phyloP scores from a whole-genome alignment of 2,797 vertebrate genomes.

The Ptychadena robeensis region DNA sequence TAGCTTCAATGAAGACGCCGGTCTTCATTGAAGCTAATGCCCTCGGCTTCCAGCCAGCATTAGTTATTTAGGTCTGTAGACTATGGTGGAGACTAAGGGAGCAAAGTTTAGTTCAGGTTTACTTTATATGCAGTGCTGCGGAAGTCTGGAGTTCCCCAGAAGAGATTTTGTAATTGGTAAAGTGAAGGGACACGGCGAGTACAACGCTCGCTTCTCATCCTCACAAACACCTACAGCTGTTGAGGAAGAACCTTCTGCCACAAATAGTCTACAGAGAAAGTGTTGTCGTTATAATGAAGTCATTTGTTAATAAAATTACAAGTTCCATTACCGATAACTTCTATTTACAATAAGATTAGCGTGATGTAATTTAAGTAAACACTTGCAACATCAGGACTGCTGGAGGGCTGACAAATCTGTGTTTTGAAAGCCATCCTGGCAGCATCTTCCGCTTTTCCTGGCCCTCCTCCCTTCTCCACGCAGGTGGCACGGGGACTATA shows the following conservation, averaged over 20 bases:
- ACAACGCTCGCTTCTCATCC: no score
- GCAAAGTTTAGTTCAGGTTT: no score
- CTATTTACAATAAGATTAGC: background rate
- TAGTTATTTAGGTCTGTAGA: no score
- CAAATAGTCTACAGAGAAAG: background rate
- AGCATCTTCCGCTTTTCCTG: background rate
- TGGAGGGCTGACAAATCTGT: background rate
- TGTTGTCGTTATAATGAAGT: background rate
- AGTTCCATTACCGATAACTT: background rate
- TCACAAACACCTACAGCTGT: background rate
- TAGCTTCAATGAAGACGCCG: no score
- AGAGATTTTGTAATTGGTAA: no score
- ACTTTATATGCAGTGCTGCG: no score
- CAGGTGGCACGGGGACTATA: constrained; percentile 39
- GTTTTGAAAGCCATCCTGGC: background rate
- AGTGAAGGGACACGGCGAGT: no score
- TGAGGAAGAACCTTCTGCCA: background rate
- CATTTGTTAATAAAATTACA: background rate
- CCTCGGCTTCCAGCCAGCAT: no score
- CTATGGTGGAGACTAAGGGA: no score
- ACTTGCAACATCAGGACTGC: background rate
- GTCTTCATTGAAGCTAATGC: no score
- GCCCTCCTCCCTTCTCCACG: constrained; percentile 2
- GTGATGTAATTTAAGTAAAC: constrained; percentile 12
- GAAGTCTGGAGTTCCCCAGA: no score